Base-by-base conservation (phyloP, 23 tunicate genomes). In the Styela clava region DNA sequence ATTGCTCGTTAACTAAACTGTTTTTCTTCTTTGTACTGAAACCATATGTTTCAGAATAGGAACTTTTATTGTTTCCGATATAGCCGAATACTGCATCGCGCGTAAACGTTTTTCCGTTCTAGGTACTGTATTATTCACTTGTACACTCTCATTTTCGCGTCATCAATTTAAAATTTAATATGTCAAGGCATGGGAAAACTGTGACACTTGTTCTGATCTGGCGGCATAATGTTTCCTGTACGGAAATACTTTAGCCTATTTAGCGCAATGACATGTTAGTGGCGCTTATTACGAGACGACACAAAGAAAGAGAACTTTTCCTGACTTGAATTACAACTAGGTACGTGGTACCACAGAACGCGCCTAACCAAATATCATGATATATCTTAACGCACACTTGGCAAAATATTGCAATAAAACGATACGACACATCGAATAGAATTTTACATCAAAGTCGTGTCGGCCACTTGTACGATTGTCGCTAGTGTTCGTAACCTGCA, bases 1-100 rank as follows among this genome's bases (percentile, higher is more conserved):
- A n/a, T n/a, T n/a, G n/a, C n/a, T n/a, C n/a, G n/a, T n/a, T n/a
- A n/a, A n/a, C n/a, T n/a, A n/a, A n/a, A n/a, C n/a, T n/a, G n/a
- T n/a, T n/a, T n/a, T n/a, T n/a, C n/a, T n/a, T n/a, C n/a, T n/a
- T n/a, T n/a, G n/a, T 44, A 5, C 56, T 44, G 56, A 44, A 44
- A 12, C 56, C 7, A 44, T 44, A 44, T 44, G 12, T 44, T 12
- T 44, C 56, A 44, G 77, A 30, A 71, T 71, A 71, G 35, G 3
- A 31, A 34, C 77, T 29, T 71, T 16, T 71, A 71, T 71, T 71
- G 77, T 71, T 71, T 71, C 77, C 77, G 77, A 33, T 28, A 71
- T 71, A 71, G 37, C 37, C 29, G 29, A 35, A 5, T 18, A 21
- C 35, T 71, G 35, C 37, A 44, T 44, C 12, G 12, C 56, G 12